Conservation (phyloP, 92 coral and sea anemone species). For the Palythoa grandis region DNA sequence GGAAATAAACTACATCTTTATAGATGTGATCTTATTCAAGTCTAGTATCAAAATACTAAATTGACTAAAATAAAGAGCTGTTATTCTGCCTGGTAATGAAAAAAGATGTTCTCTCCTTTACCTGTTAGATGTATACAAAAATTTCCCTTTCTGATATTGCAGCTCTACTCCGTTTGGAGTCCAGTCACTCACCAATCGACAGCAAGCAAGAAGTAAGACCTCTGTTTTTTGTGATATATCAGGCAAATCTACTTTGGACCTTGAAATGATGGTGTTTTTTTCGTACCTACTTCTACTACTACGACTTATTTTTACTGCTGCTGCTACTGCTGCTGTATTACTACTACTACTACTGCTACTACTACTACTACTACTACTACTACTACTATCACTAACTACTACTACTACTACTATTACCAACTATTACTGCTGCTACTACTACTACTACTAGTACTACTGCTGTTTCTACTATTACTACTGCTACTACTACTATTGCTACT, state of each 20-base stretch:
- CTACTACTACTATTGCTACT: background rate
- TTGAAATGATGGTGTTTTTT: background rate
- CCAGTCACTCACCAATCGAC: conserved; percentile 36
- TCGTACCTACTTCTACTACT: background rate
- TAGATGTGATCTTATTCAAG: too few relatives aligned
- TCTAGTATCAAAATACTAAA: too few relatives aligned
- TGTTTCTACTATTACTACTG: too few relatives aligned
- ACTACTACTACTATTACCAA: background rate
- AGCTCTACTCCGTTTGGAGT: conserved; percentile 87
- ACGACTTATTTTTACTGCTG: background rate
- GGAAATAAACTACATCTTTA: too few relatives aligned
- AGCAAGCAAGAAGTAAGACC: conserved; percentile 18
- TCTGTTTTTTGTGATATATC: background rate
- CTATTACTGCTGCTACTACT: background rate
- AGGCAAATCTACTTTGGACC: background rate
- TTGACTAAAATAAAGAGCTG: background rate
- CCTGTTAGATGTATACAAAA: background rate
- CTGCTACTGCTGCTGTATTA: background rate
- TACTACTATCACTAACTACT: too few relatives aligned
- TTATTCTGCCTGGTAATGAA: background rate
- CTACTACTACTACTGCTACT: too few relatives aligned
- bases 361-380: too few relatives aligned
- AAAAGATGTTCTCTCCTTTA: background rate
- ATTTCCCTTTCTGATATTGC: background rate
- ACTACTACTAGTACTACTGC: too few relatives aligned